Conservation (phyloP, 2,797 vertebrate genomes). For the Trachurus trachurus region DNA sequence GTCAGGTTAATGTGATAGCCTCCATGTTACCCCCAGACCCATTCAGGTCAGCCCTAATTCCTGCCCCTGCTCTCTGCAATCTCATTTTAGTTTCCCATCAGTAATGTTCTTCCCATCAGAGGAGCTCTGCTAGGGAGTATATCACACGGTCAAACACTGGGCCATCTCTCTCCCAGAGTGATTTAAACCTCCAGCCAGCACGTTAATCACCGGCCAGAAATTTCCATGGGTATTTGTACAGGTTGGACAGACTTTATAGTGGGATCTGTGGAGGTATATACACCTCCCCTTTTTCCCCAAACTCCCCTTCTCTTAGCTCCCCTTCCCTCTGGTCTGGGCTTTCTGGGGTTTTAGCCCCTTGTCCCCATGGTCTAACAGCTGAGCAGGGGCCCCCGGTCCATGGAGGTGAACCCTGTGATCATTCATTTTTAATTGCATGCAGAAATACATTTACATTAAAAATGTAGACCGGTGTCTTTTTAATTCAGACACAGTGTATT, state of each 20-base stretch:
- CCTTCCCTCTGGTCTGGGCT: conserved; percentile 41
- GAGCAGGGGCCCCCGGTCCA: conserved; percentile 43
- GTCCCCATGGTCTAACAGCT: conserved; percentile 65
- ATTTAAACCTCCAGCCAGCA: conserved; percentile 79
- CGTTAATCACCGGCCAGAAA: conserved; percentile 79
- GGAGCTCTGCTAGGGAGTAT: conserved; percentile 74
- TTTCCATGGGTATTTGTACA: conserved; percentile 77
- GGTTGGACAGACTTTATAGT: conserved; percentile 78
- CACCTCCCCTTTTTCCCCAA: conserved; percentile 48
- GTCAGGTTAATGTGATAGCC: conserved; percentile 90
- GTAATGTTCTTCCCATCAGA: conserved; percentile 82
- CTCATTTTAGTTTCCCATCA: conserved; percentile 86
- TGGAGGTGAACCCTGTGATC: conserved; percentile 74
- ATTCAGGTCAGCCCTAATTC: conserved; percentile 83
- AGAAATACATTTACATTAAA: conserved; percentile 90
- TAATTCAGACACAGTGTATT: conserved; percentile 88
- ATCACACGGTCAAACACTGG: conserved; percentile 79
- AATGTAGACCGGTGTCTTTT: conserved; percentile 87
- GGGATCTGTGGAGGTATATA: conserved; percentile 52
- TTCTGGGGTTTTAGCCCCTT: conserved; percentile 28
- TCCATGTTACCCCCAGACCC: conserved; percentile 84
- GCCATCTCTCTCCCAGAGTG: conserved; percentile 75
- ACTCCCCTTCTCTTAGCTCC: conserved; percentile 21
- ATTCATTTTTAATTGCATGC: conserved; percentile 88
- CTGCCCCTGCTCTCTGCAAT: conserved; percentile 77